These are phyloP conservation scores for Ochotona curzoniae DNA, from an alignment of 2,113 vertebrate species.

Conservation along the genomic window DNA sequence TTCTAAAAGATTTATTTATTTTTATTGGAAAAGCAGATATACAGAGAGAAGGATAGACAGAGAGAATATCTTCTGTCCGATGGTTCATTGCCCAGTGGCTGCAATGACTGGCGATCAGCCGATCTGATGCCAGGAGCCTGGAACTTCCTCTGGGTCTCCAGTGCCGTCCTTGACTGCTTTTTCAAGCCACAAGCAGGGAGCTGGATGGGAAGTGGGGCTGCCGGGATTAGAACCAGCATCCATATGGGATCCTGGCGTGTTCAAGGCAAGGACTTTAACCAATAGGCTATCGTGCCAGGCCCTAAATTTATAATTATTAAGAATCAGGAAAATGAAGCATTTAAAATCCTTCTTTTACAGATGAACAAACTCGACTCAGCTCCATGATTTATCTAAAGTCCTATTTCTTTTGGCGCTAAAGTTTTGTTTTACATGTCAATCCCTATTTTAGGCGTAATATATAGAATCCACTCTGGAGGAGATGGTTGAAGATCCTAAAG, in stretches of 20 bases:
- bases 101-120: too few relatives aligned
- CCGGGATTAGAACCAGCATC: too few relatives aligned
- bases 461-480: conserved; percentile 7
- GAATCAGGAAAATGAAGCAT: conserved; percentile 48
- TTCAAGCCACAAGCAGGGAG: too few relatives aligned
- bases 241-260: too few relatives aligned
- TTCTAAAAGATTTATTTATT: background rate
- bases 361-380: conserved; percentile 30
- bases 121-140: background rate
- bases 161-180: too few relatives aligned
- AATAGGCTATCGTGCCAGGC: too few relatives aligned
- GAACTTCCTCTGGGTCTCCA: too few relatives aligned
- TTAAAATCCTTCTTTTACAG: background rate
- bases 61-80: too few relatives aligned
- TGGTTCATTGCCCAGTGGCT: too few relatives aligned
- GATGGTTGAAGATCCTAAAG: background rate
- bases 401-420: conserved; percentile 23
- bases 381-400: background rate
- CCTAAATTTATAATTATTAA: background rate
- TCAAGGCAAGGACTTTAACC: too few relatives aligned
- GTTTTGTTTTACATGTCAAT: background rate
- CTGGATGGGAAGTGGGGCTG: too few relatives aligned
- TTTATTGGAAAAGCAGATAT: background rate
- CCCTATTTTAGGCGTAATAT: background rate
- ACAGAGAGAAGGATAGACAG: too few relatives aligned